Conservation (phyloP, 2,888 invertebrate genomes). For the Latheticus oryzae region DNA sequence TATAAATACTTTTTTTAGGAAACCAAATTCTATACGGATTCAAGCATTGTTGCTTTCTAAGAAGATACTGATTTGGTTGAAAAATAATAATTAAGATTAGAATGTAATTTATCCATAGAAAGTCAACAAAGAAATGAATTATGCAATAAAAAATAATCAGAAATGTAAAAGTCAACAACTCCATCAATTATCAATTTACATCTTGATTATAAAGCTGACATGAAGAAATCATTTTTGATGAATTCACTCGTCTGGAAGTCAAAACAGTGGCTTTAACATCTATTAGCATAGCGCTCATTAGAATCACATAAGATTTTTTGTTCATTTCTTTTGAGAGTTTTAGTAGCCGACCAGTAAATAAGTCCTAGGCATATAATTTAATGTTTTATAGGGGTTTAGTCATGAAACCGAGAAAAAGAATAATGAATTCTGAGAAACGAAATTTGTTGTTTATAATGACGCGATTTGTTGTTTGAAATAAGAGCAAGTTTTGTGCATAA, state of each 20-base stretch:
- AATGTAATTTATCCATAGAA: conserved; percentile 15
- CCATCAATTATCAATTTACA: conserved; percentile 23
- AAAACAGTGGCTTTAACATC: conserved; percentile 23
- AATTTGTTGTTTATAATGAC: conserved; percentile 32
- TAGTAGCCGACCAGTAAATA: conserved; percentile 45
- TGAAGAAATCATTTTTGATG: conserved; percentile 11
- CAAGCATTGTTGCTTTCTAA: too few species aligned
- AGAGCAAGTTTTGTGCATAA: conserved; percentile 26
- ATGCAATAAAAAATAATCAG: conserved; percentile 28
- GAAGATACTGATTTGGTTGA: too few species aligned
- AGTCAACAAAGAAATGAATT: conserved; percentile 13
- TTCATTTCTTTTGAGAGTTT: conserved; percentile 41
- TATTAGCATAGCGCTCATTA: conserved; percentile 47
- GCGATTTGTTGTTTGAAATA: conserved; percentile 28
- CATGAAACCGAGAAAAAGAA: conserved; percentile 54
- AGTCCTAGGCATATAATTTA: conserved; percentile 53
- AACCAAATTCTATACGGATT: too few species aligned
- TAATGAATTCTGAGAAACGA: conserved; percentile 54
- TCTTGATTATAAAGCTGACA: conserved; percentile 10
- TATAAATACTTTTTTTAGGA: too few species aligned
- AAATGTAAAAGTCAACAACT: conserved; percentile 27
- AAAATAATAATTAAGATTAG: conserved; percentile 7
- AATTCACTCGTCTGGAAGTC: neutral
- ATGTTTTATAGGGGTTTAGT: conserved; percentile 55
- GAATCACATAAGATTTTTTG: conserved; percentile 49